Evolutionary conservation across 2,113 vertebrate genomes (phyloP), one percentile per base, ranked within the genome.

Genomic region (Saguinus imperator): DNA sequence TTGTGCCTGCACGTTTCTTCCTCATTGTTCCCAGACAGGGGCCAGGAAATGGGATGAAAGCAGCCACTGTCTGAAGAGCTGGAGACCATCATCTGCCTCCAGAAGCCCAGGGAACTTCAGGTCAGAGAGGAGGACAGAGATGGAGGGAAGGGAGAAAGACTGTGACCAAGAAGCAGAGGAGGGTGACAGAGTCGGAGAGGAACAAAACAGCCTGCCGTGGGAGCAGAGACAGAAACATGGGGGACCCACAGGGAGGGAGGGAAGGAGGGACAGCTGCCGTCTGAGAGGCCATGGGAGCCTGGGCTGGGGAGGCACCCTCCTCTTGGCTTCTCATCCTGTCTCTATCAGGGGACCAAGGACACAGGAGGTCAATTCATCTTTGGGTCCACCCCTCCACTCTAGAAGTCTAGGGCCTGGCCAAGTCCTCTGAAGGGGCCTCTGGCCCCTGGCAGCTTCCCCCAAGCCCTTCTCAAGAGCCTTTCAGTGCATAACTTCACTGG

Each of bases 241-340:
- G 32, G n/a, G 61, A 50, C 32, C 48, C 37, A 32, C 3, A 37
- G 73, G 35, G 57, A 55, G 9, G 27, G 10, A 16, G 57, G 57
- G 9, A 64, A 20, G 61, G 61, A 14, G 25, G 72, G 25, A 29
- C 3, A 13, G 23, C 9, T 0, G 13, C n/a, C 27, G 13, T 16
- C 1, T 2, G 9, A 17, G 2, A 0, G 13, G 52, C 1, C 29
- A 48, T 8, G 5, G 37, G 20, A 50, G 21, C 43, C 76, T n/a
- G 48, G 85, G 35, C 40, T 32, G n/a, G 27, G 18, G 45, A 77
- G 64, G 48, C 29, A 18, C 73, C 18, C 9, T 80, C n/a, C 77
- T 48, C 61, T 9, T 14, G 48, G 68, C 68, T 27, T 64, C 58
- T 3, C 3, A n/a, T 13, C 5, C 3, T 32, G 66, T 3, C 79